Base-by-base conservation (phyloP, 2,113 vertebrate genomes). In the Cinclus cinclus region DNA sequence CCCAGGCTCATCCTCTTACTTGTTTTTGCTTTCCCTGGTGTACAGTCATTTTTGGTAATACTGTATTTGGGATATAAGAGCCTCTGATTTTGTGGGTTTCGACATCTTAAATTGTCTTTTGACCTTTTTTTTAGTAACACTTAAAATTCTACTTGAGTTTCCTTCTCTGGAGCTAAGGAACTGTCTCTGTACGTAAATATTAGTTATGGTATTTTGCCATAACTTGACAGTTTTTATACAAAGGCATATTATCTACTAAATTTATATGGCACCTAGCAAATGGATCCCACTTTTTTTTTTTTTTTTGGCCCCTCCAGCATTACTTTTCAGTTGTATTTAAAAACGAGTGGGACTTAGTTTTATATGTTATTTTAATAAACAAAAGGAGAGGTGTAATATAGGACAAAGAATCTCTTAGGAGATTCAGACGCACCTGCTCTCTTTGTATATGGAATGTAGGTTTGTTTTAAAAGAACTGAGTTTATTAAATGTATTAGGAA, bases 401-500 rank as follows among this genome's bases (percentile, higher is more conserved):
- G 42, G 31, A 39, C 60, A 70, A 44, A 86, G 13, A 80, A n/a
- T 74, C 27, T 82, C 59, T 35, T 25, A 4, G 13, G 41, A 86
- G 37, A 27, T 64, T 77, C 7, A 47, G 60, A 75, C 44, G 10
- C 52, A 58, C 79, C 44, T 86, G 6, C 30, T 81, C 14, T 77
- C 24, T 90, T 64, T 79, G 24, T 77, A 6, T 76, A 16, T 41
- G 10, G 31, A 80, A 86, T 53, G 8, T 90, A 90, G 31, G 44
- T 64, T 94, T 93, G 19, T 87, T 90, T 76, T 85, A 73, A 85
- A 47, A 82, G n/a, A 87, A 60, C 3, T 75, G 28, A 78, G 30
- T 79, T 84, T 92, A 60, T 82, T 52, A 64, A 84, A 82, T 91
- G 31, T 78, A 67, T 84, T 67, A 91, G 81, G 69, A 94, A 82